Base-by-base conservation (phyloP, 2,888 invertebrate genomes). In the Sarcophaga carnaria region DNA sequence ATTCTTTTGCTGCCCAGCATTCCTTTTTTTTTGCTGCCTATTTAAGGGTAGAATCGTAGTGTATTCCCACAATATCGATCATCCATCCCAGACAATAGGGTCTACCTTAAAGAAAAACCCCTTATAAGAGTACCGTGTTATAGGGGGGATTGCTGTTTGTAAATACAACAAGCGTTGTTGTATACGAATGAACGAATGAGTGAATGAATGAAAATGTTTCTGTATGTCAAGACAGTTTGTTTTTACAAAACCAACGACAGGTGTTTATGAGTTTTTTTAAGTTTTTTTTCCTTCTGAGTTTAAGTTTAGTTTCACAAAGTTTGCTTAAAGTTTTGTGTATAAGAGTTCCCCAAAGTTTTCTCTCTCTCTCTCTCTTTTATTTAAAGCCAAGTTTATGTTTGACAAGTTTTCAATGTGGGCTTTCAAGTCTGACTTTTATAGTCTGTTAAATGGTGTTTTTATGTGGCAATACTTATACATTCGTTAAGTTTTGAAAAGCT, bases 401-500 rank as follows among this genome's bases (percentile, higher is more conserved):
- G 54, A 22, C 69, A 74, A 45, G 67, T 80, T 77, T 25, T 64
- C 27, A 84, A 60, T 81, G 69, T 66, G 74, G 74, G 74, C 81
- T 79, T 82, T 79, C 45, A 75, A 82, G 54, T 82, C 66, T 85
- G 64, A 37, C 78, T 85, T 85, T 72, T 63, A 69, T 54, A 37
- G 12, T 25, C 14, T 66, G 54, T 54, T 12, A 62, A 47, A n/a
- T 47, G 66, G 45, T 60, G 25, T 54, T 22, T 25, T 63, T 83
- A 11, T 8, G 20, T 75, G 37, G 25, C 62, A 70, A 69, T 8
- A 70, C 27, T 74, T 60, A 49, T 22, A 64, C 37, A 54, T 59
- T 78, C 45, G 22, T 74, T 64, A 45, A 74, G 72, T 83, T 72
- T 76, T 54, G 49, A 45, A 75, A 76, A 81, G 78, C 78, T 78